Base-by-base conservation (phyloP, 2,113 vertebrate genomes). In the Hirundichthys speculiger region DNA sequence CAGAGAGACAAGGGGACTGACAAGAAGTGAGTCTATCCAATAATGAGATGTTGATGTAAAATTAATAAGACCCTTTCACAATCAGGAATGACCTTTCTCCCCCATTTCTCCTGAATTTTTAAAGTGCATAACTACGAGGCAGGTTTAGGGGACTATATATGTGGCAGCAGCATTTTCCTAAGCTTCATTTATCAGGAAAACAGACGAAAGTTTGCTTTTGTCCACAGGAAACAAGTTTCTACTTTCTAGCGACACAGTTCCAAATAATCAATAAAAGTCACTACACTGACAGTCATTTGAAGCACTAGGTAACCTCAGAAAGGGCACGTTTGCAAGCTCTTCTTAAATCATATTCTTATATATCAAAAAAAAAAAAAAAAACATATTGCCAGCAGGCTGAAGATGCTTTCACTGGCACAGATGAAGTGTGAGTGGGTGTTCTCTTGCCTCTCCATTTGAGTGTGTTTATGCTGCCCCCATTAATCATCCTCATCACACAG, bases 31-130 rank as follows among this genome's bases (percentile, higher is more conserved):
- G 45, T 41, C 56, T 30, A 64, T 43, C 65, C 73, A 66, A 75
- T 82, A 79, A 79, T 79, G 83, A 83, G 77, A 62, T 70, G 74
- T 64, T 73, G 53, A 88, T 91, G 87, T 77, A 91, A 91, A 87
- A 91, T 92, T 83, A 87, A 92, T 90, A 75, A 43, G 64, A 69
- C 66, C 60, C 30, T 70, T 69, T 64, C 58, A 46, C 73, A 77
- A 83, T 84, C 80, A 48, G 40, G 69, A 38, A 54, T 82, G 88
- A 91, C 91, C 88, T 91, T 82, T 79, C 57, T 13, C 54, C 40
- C 52, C 49, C 56, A n/a, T 56, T 78, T 70, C 68, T 15, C 49
- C 61, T 79, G 80, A 81, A 86, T 90, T 76, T 91, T 91, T 75
- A 87, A 90, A 81, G 73, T 14, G 48, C 38, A 56, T 63, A 65